phyloP scores from a whole-genome alignment of 23 tunicate species.

The Aplidium turbinatum region DNA sequence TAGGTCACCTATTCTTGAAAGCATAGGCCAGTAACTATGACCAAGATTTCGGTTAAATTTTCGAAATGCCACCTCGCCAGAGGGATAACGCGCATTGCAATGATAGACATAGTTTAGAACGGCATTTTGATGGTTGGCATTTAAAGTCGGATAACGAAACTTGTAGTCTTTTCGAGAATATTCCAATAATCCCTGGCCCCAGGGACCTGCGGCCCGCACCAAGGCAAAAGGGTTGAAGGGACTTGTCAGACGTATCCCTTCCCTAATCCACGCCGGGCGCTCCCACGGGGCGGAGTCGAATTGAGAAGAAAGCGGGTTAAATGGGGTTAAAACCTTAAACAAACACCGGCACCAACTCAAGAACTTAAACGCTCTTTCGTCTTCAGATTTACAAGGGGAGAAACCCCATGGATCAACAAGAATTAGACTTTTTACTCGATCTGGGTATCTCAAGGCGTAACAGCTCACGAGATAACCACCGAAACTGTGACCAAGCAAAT shows the following conservation, averaged over 20 bases:
- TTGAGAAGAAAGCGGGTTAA: background rate
- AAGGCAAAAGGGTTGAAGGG: slow-evolving; percentile 24
- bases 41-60: slow-evolving; percentile 20
- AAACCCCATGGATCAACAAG: slow-evolving; percentile 54
- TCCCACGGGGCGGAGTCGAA: slow-evolving; percentile 5
- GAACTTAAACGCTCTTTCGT: background rate
- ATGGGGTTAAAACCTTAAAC: slow-evolving; percentile 1
- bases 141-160: background rate
- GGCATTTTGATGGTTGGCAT: slow-evolving; percentile 5
- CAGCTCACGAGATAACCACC: slow-evolving; percentile 35
- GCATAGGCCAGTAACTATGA: slow-evolving; percentile 14
- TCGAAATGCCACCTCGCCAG: slow-evolving; percentile 36
- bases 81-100: slow-evolving; percentile 38
- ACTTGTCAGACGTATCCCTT: background rate
- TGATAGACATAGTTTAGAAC: slow-evolving; percentile 33
- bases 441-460: slow-evolving; percentile 40
- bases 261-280: slow-evolving; percentile 7
- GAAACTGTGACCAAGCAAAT: slow-evolving; percentile 45
- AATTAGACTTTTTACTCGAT: slow-evolving; percentile 31
- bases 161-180: slow-evolving; percentile 2
- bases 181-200: slow-evolving; percentile 11
- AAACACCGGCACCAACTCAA: background rate
- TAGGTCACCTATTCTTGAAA: slow-evolving; percentile 6
- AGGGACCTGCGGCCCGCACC: slow-evolving; percentile 41
- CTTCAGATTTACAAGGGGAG: background rate